These are phyloP conservation scores for Melanotaenia parkinsoni DNA, from an alignment of 2,797 vertebrate species.

Conservation along the genomic window DNA sequence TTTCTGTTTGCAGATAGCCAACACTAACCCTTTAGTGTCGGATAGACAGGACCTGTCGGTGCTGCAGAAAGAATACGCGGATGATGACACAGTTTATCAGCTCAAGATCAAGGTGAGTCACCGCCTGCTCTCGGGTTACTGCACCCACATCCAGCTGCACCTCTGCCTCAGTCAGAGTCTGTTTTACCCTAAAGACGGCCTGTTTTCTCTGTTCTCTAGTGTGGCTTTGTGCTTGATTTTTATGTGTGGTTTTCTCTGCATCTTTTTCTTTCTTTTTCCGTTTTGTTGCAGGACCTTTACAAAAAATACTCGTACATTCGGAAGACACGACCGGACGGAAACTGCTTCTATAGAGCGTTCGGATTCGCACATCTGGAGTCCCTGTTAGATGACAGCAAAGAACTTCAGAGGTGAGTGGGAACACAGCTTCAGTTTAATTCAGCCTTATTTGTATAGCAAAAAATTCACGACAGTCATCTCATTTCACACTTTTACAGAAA, in stretches of 20 bases:
- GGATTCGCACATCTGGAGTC: conserved; percentile 93
- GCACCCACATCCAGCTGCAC: conserved; percentile 4
- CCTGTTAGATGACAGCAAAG: conserved; percentile 90
- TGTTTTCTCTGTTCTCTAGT: background rate
- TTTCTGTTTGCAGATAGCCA: conserved; percentile 87
- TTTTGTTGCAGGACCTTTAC: conserved; percentile 85
- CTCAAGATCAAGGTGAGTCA: conserved; percentile 90
- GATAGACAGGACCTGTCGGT: conserved; percentile 90
- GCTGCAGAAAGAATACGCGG: conserved; percentile 90
- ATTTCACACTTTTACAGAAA: too few relatives aligned
- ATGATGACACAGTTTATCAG: conserved; percentile 93
- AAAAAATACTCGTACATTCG: conserved; percentile 93
- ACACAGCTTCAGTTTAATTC: too few relatives aligned
- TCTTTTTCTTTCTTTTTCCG: background rate
- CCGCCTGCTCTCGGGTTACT: conserved; percentile 10
- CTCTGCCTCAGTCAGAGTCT: background rate
- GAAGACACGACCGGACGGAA: conserved; percentile 93
- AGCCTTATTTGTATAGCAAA: background rate
- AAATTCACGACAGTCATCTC: too few relatives aligned
- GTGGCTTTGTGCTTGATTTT: too few relatives aligned
- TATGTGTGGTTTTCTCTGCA: too few relatives aligned
- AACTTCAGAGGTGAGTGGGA: conserved; percentile 85
- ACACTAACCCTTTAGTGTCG: conserved; percentile 93
- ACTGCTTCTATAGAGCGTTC: conserved; percentile 95
- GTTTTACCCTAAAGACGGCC: background rate